These are phyloP conservation scores for Criorhina ranunculi DNA, from an alignment of 2,888 invertebrate genomes.

Conservation along the genomic window DNA sequence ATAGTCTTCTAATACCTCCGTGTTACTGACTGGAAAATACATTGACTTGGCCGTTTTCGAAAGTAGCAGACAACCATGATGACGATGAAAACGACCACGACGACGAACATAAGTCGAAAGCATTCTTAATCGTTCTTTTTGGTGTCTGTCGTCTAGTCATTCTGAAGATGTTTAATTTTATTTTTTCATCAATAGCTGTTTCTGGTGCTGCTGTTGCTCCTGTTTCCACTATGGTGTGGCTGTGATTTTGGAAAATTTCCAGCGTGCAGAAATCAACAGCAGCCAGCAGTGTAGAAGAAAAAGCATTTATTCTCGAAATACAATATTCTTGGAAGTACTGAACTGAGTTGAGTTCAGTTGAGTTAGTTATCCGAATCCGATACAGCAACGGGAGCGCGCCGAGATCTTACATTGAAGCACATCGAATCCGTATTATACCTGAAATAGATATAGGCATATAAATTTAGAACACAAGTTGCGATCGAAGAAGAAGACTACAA, in stretches of 20 bases:
- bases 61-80: constrained; percentile 46
- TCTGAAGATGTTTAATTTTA: constrained; percentile 64
- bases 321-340: constrained; percentile 71
- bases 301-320: constrained; percentile 57
- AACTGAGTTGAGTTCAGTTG: constrained; percentile 35
- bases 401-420: constrained; percentile 49
- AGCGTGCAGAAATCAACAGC: constrained; percentile 51
- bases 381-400: constrained; percentile 44
- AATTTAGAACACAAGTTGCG: constrained; percentile 68
- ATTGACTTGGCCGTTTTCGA: constrained; percentile 67
- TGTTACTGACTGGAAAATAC: constrained; percentile 72
- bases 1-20: constrained; percentile 63
- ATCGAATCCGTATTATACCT: constrained; percentile 66
- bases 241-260: constrained; percentile 69
- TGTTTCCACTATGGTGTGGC: background rate
- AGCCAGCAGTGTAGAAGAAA: background rate
- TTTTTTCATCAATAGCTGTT: constrained; percentile 28
- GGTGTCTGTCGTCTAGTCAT: constrained; percentile 74
- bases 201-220: background rate
- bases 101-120: constrained; percentile 50
- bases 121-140: constrained; percentile 61
- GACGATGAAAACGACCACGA: constrained; percentile 52
- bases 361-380: constrained; percentile 58
- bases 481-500: constrained; percentile 36
- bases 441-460: constrained; percentile 68